Percentiles rank a stretch among this genome's conserved stretches.
Conservation (phyloP, 2,797 vertebrate genomes). For the Sternarchorhynchus goeldii region DNA sequence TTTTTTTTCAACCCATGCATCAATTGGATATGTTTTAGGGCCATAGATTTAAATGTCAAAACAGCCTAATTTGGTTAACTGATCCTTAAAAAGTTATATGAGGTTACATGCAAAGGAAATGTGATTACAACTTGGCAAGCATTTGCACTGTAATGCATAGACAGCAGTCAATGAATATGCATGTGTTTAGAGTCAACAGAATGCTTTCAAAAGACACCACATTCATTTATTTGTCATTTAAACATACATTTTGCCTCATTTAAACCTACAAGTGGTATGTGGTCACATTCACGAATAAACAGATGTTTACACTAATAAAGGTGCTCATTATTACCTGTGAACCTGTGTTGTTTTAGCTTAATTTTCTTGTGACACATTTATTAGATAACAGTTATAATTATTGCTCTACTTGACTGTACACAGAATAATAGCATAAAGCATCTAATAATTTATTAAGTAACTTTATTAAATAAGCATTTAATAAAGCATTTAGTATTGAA, state of each 20-base stretch:
- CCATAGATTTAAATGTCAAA: conserved; percentile 48
- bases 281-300: no score
- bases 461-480: no score
- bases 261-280: no score
- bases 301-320: no score
- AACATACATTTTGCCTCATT: neutral
- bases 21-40: conserved; percentile 15
- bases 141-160: conserved; percentile 5
- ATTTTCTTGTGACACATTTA: no score
- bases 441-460: no score
- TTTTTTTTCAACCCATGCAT: conserved; percentile 22
- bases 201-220: neutral
- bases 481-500: no score
- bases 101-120: neutral
- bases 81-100: conserved; percentile 1
- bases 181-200: conserved; percentile 1
- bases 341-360: no score
- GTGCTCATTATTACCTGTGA: no score
- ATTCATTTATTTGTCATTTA: conserved; percentile 1
- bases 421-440: no score
- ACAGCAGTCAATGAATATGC: conserved; percentile 35
- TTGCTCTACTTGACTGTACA: no score
- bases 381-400: no score
- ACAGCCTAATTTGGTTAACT: conserved; percentile 34
- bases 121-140: conserved; percentile 29